A percentile compares a stretch with the other conserved stretches of the same genome.
These are phyloP conservation scores for Tachystola acroxantha DNA, from an alignment of 2,888 invertebrate species.

Conservation along the genomic window DNA sequence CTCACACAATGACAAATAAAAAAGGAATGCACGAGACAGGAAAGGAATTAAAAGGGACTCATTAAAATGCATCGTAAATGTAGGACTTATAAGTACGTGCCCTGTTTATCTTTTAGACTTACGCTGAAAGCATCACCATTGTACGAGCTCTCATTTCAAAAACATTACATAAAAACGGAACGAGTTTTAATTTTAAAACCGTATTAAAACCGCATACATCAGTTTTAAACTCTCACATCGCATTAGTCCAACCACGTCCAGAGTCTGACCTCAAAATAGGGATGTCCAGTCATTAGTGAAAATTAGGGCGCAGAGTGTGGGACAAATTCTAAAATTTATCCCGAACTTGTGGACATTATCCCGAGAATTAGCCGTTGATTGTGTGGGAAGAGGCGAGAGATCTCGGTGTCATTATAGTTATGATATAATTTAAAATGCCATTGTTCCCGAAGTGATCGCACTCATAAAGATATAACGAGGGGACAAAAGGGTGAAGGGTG, in stretches of 20 bases:
- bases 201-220: not conserved
- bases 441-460: conserved; percentile 42
- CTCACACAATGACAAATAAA: conserved; percentile 6
- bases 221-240: not conserved
- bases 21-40: conserved; percentile 8
- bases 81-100: conserved; percentile 8
- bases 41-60: conserved; percentile 8
- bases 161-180: not conserved
- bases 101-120: conserved; percentile 1
- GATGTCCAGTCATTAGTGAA: conserved; percentile 50
- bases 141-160: not conserved
- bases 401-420: conserved; percentile 33
- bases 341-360: conserved; percentile 40
- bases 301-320: conserved; percentile 49
- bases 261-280: conserved; percentile 27
- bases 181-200: not conserved
- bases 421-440: conserved; percentile 68
- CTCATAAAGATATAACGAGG: conserved; percentile 51
- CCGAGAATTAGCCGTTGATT: conserved; percentile 49
- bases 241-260: conserved; percentile 13
- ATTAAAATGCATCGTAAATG: conserved; percentile 28
- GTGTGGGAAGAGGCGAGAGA: conserved; percentile 30
- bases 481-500: conserved; percentile 61
- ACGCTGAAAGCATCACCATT: not conserved
- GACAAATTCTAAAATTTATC: conserved; percentile 48